A percentile compares a stretch with the other conserved stretches of the same genome.
phyloP scores from a whole-genome alignment of 2,797 vertebrate species.

The Chelmon rostratus region DNA sequence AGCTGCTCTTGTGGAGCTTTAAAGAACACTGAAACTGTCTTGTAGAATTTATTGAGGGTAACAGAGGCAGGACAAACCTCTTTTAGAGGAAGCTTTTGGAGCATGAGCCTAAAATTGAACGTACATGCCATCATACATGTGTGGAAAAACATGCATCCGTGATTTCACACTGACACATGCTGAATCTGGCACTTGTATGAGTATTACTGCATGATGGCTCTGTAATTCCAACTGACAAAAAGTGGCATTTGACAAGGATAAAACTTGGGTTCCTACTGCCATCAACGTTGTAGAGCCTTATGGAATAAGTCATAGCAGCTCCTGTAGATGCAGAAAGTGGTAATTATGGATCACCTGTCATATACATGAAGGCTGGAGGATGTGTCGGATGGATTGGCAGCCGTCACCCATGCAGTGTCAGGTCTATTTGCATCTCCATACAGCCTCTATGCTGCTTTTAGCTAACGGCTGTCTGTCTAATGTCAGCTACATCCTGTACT shows the following conservation, averaged over 20 bases:
- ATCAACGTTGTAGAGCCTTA: slow-evolving; percentile 23
- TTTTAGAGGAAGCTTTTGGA: not conserved
- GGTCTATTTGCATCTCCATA: slow-evolving; percentile 55
- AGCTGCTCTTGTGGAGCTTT: not conserved
- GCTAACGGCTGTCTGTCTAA: slow-evolving; percentile 49
- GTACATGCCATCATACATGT: not conserved
- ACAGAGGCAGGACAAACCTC: not conserved
- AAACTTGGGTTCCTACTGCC: slow-evolving; percentile 27
- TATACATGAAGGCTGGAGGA: slow-evolving; percentile 28
- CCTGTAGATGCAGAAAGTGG: slow-evolving; percentile 15
- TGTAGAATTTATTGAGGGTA: not conserved
- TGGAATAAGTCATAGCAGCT: slow-evolving; percentile 42
- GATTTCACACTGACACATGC: slow-evolving; percentile 5
- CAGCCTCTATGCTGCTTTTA: slow-evolving; percentile 37
- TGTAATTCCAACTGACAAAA: slow-evolving; percentile 28
- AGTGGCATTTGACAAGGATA: slow-evolving; percentile 33
- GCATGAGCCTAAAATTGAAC: slow-evolving; percentile 3
- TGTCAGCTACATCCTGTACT: slow-evolving; percentile 36
- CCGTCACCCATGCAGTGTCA: slow-evolving; percentile 38
- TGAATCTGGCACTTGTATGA: not conserved
- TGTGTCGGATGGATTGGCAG: slow-evolving; percentile 47
- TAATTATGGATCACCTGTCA: slow-evolving; percentile 64
- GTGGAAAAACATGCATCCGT: not conserved
- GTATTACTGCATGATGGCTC: slow-evolving; percentile 3
- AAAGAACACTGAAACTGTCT: not conserved